Evolutionary conservation across 1,140 invertebrate species (phyloP).

Genomic region (Zaprionus ghesquierei): DNA sequence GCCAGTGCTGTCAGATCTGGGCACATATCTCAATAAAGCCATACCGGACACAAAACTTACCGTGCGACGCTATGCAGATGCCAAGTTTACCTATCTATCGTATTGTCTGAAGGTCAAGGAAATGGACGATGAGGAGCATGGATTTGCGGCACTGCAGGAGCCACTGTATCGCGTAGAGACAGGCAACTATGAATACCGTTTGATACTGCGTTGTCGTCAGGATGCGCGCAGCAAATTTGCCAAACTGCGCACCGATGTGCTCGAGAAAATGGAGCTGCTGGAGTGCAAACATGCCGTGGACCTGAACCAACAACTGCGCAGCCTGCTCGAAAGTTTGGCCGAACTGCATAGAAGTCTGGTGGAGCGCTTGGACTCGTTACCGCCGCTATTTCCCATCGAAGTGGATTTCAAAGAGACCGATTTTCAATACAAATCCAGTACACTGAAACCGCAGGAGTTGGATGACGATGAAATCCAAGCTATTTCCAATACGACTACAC

Average conservation of each 20-base stretch:
- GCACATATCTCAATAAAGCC: conserved; percentile 97
- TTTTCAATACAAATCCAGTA: conserved; percentile 92
- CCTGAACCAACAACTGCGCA: conserved; percentile 92
- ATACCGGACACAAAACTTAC: conserved; percentile 99
- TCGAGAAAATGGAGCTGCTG: conserved; percentile 97
- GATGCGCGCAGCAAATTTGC: conserved; percentile 96
- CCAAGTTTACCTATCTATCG: conserved; percentile 99
- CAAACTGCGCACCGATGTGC: conserved; percentile 95
- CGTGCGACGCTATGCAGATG: conserved; percentile 98
- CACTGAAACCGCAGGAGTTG: conserved; percentile 83
- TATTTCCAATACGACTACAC: conserved; percentile 23
- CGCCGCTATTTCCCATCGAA: conserved; percentile 96
- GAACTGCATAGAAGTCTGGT: conserved; percentile 88
- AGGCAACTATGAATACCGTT: conserved; percentile 99
- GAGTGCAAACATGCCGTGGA: conserved; percentile 99
- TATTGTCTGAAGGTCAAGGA: conserved; percentile 99
- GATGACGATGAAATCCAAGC: conserved; percentile 83
- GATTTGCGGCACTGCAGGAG: conserved; percentile 96
- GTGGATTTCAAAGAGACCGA: conserved; percentile 96
- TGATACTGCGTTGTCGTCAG: conserved; percentile 97
- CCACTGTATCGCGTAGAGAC: conserved; percentile 98
- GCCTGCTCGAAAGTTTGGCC: conserved; percentile 90
- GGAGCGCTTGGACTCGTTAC: conserved; percentile 87
- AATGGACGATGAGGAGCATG: conserved; percentile 99
- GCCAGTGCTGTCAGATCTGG: conserved; percentile 95